A percentile compares a stretch with the other conserved stretches of the same genome.
phyloP scores from a whole-genome alignment of 2,113 vertebrate species.

The Spermophilus dauricus region DNA sequence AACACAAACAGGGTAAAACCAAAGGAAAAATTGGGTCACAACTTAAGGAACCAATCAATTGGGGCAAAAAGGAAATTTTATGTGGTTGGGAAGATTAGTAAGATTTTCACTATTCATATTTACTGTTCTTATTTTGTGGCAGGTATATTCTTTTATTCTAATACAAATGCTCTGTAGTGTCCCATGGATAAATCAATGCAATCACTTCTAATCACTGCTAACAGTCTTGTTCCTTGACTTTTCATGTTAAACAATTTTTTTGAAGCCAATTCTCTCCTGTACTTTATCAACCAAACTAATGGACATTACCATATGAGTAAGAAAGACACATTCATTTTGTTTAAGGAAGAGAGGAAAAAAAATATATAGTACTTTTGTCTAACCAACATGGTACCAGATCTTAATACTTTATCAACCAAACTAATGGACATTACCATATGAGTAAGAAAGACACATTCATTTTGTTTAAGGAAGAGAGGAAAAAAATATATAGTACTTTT shows the following conservation, averaged over 20 bases:
- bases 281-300: not conserved
- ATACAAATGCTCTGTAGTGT: not conserved
- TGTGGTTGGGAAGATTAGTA: not conserved
- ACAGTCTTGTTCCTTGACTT: slow-evolving; percentile 26
- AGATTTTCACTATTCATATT: not conserved
- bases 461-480: slow-evolving; percentile 33
- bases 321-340: slow-evolving; percentile 38
- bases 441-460: slow-evolving; percentile 7
- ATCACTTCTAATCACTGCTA: slow-evolving; percentile 11
- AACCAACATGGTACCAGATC: not conserved
- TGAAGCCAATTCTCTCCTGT: slow-evolving; percentile 38
- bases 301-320: not conserved
- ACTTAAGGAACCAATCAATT: not conserved
- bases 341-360: slow-evolving; percentile 9
- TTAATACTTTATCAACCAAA: slow-evolving; percentile 8
- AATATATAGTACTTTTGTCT: not conserved
- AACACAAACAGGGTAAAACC: not conserved
- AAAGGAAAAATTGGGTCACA: not conserved
- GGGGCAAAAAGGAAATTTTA: not conserved
- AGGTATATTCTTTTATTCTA: not conserved
- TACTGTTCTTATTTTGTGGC: not conserved
- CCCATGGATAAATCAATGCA: slow-evolving; percentile 48
- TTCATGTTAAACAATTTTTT: slow-evolving; percentile 39
- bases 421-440: not conserved
- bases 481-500: not conserved